Evolutionary conservation across 2,888 invertebrate species (phyloP).

Genomic region (Auanema sp.): DNA sequence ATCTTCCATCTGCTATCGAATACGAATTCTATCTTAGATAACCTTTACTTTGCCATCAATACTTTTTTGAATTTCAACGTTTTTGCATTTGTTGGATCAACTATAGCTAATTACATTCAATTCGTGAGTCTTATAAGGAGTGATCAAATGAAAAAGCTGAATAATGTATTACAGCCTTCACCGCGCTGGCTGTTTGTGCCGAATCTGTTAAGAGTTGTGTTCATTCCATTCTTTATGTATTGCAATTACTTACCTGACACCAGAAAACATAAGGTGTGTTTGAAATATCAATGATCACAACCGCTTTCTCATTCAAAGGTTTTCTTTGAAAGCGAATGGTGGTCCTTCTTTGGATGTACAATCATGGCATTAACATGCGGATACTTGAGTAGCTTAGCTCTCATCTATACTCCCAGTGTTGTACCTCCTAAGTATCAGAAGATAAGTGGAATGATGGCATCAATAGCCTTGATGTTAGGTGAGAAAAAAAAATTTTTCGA

Average conservation of each 20-base stretch:
- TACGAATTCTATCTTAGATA: constrained; percentile 21
- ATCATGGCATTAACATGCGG: constrained; percentile 85
- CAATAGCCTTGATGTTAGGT: constrained; percentile 40
- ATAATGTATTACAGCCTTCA: constrained; percentile 72
- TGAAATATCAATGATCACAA: background rate
- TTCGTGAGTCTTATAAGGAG: constrained; percentile 69
- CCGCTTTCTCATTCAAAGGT: constrained; percentile 74
- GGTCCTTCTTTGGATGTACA: constrained; percentile 66
- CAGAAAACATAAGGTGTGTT: constrained; percentile 8
- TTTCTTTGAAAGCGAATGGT: constrained; percentile 74
- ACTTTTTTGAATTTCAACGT: constrained; percentile 93
- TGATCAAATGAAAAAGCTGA: background rate
- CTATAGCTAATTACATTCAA: constrained; percentile 78
- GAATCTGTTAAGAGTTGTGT: constrained; percentile 75
- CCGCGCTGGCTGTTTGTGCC: constrained; percentile 78
- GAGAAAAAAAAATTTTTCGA: background rate
- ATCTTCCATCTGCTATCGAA: background rate
- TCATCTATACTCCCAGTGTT: constrained; percentile 82
- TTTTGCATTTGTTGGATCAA: constrained; percentile 87
- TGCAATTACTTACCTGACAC: constrained; percentile 82
- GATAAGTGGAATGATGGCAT: constrained; percentile 39
- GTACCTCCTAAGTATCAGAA: constrained; percentile 38
- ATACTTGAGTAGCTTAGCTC: constrained; percentile 85
- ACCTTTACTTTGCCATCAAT: constrained; percentile 71
- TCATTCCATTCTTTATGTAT: constrained; percentile 85